Evolutionary conservation across 2,113 vertebrate genomes (phyloP).

Genomic region (Solea senegalensis): DNA sequence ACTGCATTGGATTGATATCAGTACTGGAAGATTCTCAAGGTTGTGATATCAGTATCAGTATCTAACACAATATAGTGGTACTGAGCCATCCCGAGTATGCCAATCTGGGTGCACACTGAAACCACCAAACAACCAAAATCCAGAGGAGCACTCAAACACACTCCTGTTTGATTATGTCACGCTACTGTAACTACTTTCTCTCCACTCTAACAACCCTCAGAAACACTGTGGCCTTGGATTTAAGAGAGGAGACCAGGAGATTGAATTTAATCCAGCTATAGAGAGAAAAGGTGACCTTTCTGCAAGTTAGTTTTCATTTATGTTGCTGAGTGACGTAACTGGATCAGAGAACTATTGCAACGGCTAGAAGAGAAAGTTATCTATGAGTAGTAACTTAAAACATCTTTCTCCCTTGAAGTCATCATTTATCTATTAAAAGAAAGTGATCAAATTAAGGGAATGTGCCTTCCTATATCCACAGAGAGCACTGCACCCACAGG

Average conservation of each 20-base stretch:
- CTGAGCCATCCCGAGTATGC: neutral
- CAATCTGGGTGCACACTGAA: neutral
- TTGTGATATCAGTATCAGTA: too few relatives aligned
- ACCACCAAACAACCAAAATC: neutral
- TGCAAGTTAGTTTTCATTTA: constrained; percentile 64
- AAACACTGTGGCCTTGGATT: constrained; percentile 65
- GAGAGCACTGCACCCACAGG: constrained; percentile 37
- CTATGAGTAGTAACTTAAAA: constrained; percentile 41
- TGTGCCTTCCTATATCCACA: constrained; percentile 1
- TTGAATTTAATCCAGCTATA: constrained; percentile 71
- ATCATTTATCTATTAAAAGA: constrained; percentile 47
- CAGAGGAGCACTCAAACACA: constrained; percentile 11
- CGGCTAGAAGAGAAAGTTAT: constrained; percentile 52
- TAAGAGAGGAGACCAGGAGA: constrained; percentile 65
- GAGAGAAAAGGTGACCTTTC: constrained; percentile 67
- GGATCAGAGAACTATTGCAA: constrained; percentile 69
- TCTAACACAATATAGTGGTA: too few relatives aligned
- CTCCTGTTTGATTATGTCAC: constrained; percentile 33
- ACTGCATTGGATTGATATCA: too few relatives aligned
- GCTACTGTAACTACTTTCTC: constrained; percentile 41
- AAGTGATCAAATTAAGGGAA: constrained; percentile 48
- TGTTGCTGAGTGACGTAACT: constrained; percentile 64
- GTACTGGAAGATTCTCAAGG: too few relatives aligned
- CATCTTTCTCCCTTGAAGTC: constrained; percentile 31
- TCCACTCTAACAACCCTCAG: constrained; percentile 46